Evolutionary conservation across 2,888 invertebrate genomes (phyloP).

Genomic region (Alviniconcha strummeri): DNA sequence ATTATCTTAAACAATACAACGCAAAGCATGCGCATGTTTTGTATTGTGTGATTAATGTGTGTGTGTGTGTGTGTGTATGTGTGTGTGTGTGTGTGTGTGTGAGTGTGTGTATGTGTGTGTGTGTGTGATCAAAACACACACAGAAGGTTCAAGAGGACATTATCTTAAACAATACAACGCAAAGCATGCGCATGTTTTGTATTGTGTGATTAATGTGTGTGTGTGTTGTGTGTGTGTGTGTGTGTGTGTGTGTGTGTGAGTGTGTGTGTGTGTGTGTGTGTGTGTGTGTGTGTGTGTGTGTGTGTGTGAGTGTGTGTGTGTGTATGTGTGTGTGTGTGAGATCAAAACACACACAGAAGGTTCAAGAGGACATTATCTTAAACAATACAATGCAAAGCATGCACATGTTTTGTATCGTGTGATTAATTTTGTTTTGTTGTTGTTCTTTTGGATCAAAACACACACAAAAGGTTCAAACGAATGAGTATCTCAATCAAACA

Average conservation of each 20-base stretch:
- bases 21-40: not conserved
- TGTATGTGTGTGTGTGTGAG: constrained; percentile 3
- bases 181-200: not conserved
- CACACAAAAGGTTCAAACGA: not conserved
- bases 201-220: not conserved
- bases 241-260: not conserved
- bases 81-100: not conserved
- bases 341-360: not conserved
- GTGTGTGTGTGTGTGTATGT: constrained; percentile 4
- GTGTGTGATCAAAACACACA: not conserved
- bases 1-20: too few species aligned
- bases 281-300: not conserved
- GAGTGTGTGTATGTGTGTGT: not conserved
- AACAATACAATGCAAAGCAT: not conserved
- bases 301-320: constrained; percentile 14
- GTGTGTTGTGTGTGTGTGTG: constrained; percentile 2
- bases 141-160: not conserved
- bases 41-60: not conserved
- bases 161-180: too few species aligned
- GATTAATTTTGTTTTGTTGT: not conserved
- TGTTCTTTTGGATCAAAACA: not conserved
- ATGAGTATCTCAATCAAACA: not conserved
- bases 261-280: not conserved
- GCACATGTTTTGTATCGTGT: not conserved
- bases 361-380: not conserved